Conservation (phyloP, 2,113 vertebrate genomes). For the Corythoichthys intestinalis region DNA sequence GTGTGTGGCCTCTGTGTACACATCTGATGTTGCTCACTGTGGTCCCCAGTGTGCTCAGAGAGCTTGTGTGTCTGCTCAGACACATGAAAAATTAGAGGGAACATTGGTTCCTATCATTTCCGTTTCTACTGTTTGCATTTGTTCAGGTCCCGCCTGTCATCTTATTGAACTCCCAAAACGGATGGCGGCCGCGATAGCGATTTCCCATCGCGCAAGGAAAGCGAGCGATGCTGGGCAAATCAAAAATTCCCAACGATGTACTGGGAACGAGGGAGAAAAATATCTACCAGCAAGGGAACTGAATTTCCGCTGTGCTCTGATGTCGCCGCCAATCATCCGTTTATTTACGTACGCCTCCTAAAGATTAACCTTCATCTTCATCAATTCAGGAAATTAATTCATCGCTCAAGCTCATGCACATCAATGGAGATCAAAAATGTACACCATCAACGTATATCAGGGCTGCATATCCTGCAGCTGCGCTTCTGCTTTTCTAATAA, state of each 20-base stretch:
- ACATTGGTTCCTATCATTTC: too few species aligned
- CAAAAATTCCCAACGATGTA: slow-evolving; percentile 38
- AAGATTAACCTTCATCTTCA: slow-evolving; percentile 59
- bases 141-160: slow-evolving; percentile 44
- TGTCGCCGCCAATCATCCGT: slow-evolving; percentile 20
- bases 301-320: slow-evolving; percentile 8
- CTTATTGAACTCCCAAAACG: slow-evolving; percentile 37
- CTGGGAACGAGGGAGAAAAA: slow-evolving; percentile 35
- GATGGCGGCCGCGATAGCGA: slow-evolving; percentile 36
- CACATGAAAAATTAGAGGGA: too few species aligned
- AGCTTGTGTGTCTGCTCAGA: too few species aligned
- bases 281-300: background rate
- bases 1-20: too few species aligned
- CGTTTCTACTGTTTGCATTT: slow-evolving; percentile 15
- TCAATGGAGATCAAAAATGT: slow-evolving; percentile 21
- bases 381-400: slow-evolving; percentile 64
- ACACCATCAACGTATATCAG: slow-evolving; percentile 6
- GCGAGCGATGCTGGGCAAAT: slow-evolving; percentile 28
- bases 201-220: slow-evolving; percentile 24
- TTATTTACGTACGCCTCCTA: slow-evolving; percentile 32
- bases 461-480: slow-evolving; percentile 20
- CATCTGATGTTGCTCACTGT: too few species aligned
- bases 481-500: slow-evolving; percentile 24
- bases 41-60: too few species aligned
- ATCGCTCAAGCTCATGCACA: slow-evolving; percentile 46